Percentiles rank a stretch among this genome's conserved stretches.
These are phyloP conservation scores for Columba janthina DNA, from an alignment of 2,113 vertebrate genomes.

Conservation along the genomic window DNA sequence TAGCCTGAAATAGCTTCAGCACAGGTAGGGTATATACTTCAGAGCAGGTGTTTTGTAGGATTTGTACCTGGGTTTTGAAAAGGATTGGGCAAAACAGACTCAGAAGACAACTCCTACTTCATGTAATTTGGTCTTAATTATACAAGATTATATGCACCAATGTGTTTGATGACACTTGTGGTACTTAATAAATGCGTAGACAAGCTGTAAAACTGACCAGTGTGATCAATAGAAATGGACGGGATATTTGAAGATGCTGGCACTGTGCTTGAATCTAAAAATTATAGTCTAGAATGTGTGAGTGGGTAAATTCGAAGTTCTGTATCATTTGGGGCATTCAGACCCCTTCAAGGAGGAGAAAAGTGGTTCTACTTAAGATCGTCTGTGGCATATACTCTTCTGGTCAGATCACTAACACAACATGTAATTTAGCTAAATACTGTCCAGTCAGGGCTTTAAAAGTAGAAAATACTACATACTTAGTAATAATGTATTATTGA, in stretches of 20 bases:
- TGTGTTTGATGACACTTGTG: background rate
- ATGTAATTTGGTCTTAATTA: background rate
- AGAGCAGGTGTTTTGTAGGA: background rate
- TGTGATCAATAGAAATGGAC: background rate
- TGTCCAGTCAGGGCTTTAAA: background rate
- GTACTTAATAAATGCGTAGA: background rate
- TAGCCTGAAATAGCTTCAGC: background rate
- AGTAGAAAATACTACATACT: background rate
- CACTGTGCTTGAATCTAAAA: background rate
- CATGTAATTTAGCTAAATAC: background rate
- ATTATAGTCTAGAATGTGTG: background rate
- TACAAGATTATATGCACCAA: background rate
- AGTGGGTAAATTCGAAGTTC: background rate
- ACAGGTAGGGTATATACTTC: background rate
- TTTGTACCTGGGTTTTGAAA: background rate
- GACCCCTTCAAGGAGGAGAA: background rate
- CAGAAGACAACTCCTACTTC: background rate
- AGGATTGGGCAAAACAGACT: background rate
- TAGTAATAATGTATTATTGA: background rate
- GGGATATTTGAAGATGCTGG: background rate
- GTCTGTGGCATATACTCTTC: background rate
- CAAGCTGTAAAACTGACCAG: background rate
- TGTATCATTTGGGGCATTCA: background rate
- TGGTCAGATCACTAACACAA: background rate
- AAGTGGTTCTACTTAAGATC: background rate